Percentiles rank a stretch among this genome's conserved stretches.
Conservation (phyloP, 2,888 invertebrate species). For the Morpho deidamia region DNA sequence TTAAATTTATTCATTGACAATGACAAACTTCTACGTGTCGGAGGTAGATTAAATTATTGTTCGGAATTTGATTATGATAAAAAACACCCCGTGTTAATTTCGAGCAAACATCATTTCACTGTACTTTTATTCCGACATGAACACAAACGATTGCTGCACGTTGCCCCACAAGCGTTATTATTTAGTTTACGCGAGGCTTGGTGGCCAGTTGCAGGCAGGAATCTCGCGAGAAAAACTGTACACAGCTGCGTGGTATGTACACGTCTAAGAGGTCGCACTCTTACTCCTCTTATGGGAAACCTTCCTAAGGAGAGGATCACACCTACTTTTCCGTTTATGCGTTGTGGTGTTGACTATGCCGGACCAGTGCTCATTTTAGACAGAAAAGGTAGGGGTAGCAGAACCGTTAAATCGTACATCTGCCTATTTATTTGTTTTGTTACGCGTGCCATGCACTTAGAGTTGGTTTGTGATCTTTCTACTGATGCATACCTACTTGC, state of each 20-base stretch:
- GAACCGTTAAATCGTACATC: conserved; percentile 24
- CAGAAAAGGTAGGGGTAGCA: conserved; percentile 24
- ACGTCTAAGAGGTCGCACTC: conserved; percentile 14
- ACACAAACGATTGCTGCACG: conserved; percentile 20
- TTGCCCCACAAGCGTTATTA: conserved; percentile 20
- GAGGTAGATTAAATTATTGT: conserved; percentile 13
- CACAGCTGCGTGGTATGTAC: conserved; percentile 16
- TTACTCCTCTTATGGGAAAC: conserved; percentile 12
- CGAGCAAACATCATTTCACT: conserved; percentile 24
- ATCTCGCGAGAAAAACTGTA: conserved; percentile 15
- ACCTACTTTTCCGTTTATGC: conserved; percentile 22
- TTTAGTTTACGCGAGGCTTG: conserved; percentile 13
- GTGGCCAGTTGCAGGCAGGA: conserved; percentile 23
- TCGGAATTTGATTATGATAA: conserved; percentile 18
- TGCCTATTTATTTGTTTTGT: conserved; percentile 28
- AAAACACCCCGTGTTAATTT: conserved; percentile 27
- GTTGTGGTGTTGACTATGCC: conserved; percentile 27
- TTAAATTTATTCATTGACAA: conserved; percentile 2
- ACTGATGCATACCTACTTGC: conserved; percentile 23
- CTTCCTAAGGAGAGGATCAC: conserved; percentile 23
- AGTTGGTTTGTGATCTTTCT: conserved; percentile 23
- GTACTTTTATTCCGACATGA: conserved; percentile 17
- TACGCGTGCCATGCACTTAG: conserved; percentile 26
- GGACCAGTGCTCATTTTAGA: conserved; percentile 27
- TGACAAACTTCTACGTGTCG: conserved; percentile 9